phyloP scores from a whole-genome alignment of 2,797 vertebrate genomes.

The Poecilia velifera region DNA sequence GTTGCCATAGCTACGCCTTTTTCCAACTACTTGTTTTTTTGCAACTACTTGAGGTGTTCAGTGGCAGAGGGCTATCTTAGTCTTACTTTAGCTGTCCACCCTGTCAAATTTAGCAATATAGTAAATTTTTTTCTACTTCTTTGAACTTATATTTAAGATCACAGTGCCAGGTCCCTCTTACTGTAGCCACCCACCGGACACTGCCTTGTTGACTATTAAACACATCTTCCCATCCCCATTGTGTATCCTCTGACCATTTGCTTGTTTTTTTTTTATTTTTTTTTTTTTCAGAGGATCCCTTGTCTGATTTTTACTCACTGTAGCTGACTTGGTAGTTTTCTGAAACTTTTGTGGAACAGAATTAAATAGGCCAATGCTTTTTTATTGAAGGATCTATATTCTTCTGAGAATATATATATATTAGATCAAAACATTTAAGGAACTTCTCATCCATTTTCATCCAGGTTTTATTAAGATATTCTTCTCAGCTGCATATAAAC shows the following conservation, averaged over 20 bases:
- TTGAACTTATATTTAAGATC: background rate
- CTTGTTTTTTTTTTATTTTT: background rate
- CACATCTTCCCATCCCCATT: background rate
- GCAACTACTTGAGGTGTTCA: background rate
- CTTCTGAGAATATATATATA: background rate
- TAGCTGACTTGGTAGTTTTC: background rate
- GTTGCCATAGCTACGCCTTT: slow-evolving; percentile 17
- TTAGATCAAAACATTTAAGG: background rate
- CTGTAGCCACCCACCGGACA: background rate
- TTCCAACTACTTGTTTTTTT: background rate
- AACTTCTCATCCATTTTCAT: background rate
- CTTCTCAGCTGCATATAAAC: background rate
- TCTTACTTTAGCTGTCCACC: background rate
- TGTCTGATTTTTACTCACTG: background rate
- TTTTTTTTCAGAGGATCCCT: background rate
- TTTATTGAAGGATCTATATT: background rate
- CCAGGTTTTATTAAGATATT: background rate
- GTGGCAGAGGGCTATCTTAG: background rate
- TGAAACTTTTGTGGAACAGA: background rate
- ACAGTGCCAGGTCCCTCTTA: background rate
- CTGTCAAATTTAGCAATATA: background rate
- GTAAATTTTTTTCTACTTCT: background rate
- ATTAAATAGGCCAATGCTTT: background rate
- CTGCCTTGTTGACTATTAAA: background rate
- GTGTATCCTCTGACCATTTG: background rate